phyloP scores from a whole-genome alignment of 2,888 invertebrate genomes.

The Volucella inanis region DNA sequence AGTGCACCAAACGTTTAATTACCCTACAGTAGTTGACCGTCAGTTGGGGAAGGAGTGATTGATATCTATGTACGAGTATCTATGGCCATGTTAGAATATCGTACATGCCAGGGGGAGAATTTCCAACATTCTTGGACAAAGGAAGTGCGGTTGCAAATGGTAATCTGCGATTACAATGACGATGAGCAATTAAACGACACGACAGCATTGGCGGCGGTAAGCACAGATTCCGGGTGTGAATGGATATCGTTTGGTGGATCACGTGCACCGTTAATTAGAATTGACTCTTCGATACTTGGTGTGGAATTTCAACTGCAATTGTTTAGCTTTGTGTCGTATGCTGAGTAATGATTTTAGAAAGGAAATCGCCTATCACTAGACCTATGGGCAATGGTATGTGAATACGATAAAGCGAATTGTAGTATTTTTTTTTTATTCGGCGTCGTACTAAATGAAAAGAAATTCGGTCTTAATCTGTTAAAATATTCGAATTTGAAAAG shows the following conservation, averaged over 20 bases:
- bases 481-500: too few species aligned
- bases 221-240: conserved; percentile 37
- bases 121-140: conserved; percentile 44
- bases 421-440: too few species aligned
- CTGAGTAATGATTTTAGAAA: not conserved
- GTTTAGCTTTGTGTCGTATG: conserved; percentile 12
- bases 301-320: conserved; percentile 43
- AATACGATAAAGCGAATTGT: too few species aligned
- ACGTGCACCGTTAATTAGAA: conserved; percentile 61
- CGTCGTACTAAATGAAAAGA: too few species aligned
- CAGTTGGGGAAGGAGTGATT: conserved; percentile 28
- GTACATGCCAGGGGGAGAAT: not conserved
- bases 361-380: not conserved
- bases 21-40: conserved; percentile 37
- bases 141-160: conserved; percentile 52
- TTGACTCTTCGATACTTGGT: conserved; percentile 48
- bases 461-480: too few species aligned
- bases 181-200: conserved; percentile 50
- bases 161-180: conserved; percentile 56
- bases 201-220: conserved; percentile 10
- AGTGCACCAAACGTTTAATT: conserved; percentile 69
- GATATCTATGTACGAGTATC: not conserved
- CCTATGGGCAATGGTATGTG: not conserved
- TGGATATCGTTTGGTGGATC: conserved; percentile 48
- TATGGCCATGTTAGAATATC: too few species aligned